Evolutionary conservation across 2,113 vertebrate genomes (phyloP), one percentile per base, ranked within the genome.

Genomic region (Dasyurus viverrinus): DNA sequence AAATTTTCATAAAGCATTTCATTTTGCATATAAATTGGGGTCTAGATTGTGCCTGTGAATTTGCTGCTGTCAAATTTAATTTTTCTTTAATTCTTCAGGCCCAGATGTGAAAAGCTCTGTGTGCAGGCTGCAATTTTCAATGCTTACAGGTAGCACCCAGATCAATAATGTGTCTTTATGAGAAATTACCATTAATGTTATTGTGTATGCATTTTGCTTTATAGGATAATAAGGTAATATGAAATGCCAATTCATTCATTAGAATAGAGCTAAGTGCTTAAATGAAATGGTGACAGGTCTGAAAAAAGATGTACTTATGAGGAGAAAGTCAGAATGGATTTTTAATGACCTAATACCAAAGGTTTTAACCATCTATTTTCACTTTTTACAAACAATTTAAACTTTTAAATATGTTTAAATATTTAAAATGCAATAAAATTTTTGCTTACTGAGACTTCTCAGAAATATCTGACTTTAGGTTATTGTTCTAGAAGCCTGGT

Each of bases 1-100:
- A 99, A 98, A 99, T 99, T 99, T 99, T 99, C 99, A 99, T 99
- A 99, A 99, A 98, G 98, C 99, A 98, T 99, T 99, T 99, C 98
- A 98, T 98, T 99, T 99, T 99, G 99, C 99, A 99, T 99, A 99
- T 99, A 99, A 99, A 99, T 99, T 99, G 99, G 98, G 97, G 98
- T 98, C 98, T 98, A 98, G 98, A 99, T 99, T 99, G 99, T 98
- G 98, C 98, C 98, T 98, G 98, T 98, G 99, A 99, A 99, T 99
- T 99, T 99, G 99, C 99, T 99, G 99, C 99, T 99, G 99, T 99
- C 99, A 99, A 99, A 99, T 99, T 99, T 99, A 99, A 99, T 99
- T 99, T 99, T 99, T 98, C 99, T 99, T 99, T 99, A 99, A 99
- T 99, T 99, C 99, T 99, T 99, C 99, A 99, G 99, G 98, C 98